These are phyloP conservation scores for Limnephilus marmoratus DNA, from an alignment of 2,888 invertebrate species.

Conservation along the genomic window DNA sequence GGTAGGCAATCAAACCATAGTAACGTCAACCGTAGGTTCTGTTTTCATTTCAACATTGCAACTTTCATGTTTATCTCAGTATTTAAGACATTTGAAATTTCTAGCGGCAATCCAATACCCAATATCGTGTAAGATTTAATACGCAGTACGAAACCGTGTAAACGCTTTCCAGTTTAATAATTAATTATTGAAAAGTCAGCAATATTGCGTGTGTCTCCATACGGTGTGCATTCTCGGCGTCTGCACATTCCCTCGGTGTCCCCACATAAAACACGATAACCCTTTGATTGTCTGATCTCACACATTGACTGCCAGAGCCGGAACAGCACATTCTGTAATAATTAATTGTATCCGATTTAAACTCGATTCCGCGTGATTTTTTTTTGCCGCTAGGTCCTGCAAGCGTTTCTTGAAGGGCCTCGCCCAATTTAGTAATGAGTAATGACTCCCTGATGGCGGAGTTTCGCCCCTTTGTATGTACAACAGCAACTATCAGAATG, in stretches of 20 bases:
- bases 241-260: not conserved
- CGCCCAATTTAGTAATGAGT: too few species aligned
- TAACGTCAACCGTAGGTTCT: not conserved
- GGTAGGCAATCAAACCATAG: not conserved
- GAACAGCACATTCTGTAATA: not conserved
- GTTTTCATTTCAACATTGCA: not conserved
- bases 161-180: not conserved
- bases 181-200: not conserved
- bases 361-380: too few species aligned
- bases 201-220: not conserved
- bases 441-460: too few species aligned
- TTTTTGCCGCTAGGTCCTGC: too few species aligned
- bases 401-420: too few species aligned
- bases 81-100: not conserved
- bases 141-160: not conserved
- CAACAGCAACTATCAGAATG: too few species aligned
- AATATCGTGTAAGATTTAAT: not conserved
- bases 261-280: not conserved
- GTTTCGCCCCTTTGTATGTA: too few species aligned
- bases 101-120: not conserved
- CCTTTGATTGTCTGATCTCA: conserved; percentile 5
- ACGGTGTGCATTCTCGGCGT: not conserved
- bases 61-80: not conserved
- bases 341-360: not conserved
- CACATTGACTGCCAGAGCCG: not conserved